These are phyloP conservation scores for Andrena chrysosceles DNA, from an alignment of 2,888 invertebrate species.

Conservation along the genomic window DNA sequence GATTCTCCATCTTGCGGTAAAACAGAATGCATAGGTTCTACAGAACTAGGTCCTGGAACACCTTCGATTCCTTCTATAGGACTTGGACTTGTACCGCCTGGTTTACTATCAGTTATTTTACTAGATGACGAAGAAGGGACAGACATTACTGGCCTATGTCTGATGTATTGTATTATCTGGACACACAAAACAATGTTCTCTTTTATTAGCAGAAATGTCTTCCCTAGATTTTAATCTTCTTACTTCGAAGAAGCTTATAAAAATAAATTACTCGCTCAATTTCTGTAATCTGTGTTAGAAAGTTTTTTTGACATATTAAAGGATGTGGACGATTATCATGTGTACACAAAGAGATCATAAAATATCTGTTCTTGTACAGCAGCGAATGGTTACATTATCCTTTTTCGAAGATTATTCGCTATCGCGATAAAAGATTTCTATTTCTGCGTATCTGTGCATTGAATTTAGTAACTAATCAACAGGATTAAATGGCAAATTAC, in stretches of 20 bases:
- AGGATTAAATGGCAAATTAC: not conserved
- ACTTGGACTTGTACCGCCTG: conserved; percentile 82
- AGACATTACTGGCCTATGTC: conserved; percentile 80
- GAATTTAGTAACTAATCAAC: not conserved
- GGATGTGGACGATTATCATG: not conserved
- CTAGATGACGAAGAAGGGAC: conserved; percentile 82
- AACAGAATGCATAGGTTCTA: conserved; percentile 74
- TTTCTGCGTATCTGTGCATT: not conserved
- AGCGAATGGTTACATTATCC: not conserved
- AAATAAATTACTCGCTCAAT: not conserved
- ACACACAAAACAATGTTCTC: conserved; percentile 22
- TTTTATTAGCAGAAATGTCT: not conserved
- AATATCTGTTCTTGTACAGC: not conserved
- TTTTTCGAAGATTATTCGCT: conserved; percentile 8
- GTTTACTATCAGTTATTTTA: conserved; percentile 79
- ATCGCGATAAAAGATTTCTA: not conserved
- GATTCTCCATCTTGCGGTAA: conserved; percentile 76
- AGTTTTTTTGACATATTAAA: not conserved
- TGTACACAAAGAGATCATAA: not conserved
- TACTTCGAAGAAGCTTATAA: not conserved
- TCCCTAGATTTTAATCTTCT: not conserved
- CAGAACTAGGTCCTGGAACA: conserved; percentile 81
- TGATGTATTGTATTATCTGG: conserved; percentile 53
- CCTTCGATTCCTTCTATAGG: conserved; percentile 81
- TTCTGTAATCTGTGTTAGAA: not conserved